Conservation (phyloP, 2,113 vertebrate species). For the Spheniscus mendiculus region DNA sequence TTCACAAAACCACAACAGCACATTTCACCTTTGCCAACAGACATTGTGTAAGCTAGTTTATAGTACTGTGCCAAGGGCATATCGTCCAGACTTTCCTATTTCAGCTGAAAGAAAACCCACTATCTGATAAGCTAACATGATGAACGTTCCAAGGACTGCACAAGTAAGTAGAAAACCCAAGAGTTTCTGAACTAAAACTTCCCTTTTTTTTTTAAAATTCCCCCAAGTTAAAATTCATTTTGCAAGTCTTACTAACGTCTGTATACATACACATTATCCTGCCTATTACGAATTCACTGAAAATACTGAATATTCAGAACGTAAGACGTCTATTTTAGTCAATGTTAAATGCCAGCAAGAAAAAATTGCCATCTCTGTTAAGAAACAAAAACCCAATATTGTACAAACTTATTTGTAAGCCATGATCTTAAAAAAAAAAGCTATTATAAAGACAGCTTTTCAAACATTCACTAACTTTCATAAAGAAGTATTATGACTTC, state of each 20-base stretch:
- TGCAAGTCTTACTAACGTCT: neutral
- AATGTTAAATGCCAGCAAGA: neutral
- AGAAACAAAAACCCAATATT: neutral
- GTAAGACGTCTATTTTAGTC: neutral
- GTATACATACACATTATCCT: neutral
- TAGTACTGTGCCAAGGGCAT: neutral
- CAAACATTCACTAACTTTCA: neutral
- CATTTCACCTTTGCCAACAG: conserved; percentile 45
- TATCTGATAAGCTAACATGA: conserved; percentile 59
- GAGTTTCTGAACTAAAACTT: neutral
- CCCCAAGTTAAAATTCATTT: neutral
- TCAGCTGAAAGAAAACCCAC: conserved; percentile 14
- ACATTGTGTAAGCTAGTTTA: neutral
- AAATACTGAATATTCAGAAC: neutral
- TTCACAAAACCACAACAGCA: conserved; percentile 15
- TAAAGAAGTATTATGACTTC: neutral
- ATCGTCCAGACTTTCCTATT: conserved; percentile 55
- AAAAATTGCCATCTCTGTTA: neutral
- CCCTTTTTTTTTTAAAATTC: neutral
- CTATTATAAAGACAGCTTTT: neutral
- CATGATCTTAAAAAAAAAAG: neutral
- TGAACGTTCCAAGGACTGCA: conserved; percentile 29
- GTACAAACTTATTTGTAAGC: neutral
- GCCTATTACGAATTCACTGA: neutral
- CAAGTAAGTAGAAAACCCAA: neutral